Percentiles rank a stretch among this genome's conserved stretches.
phyloP scores from a whole-genome alignment of 2,113 vertebrate species.

The Sula dactylatra region DNA sequence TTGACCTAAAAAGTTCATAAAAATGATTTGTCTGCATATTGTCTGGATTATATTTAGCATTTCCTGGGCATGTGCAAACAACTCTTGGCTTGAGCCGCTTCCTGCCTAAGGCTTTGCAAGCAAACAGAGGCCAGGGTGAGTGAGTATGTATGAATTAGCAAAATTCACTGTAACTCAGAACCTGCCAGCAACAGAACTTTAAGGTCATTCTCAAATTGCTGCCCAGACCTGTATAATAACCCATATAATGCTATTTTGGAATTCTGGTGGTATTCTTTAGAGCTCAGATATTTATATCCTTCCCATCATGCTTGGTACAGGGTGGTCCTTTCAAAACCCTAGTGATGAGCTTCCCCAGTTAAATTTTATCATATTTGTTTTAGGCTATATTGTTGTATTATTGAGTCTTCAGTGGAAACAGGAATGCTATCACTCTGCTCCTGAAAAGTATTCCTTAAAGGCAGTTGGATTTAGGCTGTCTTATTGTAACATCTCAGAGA shows the following conservation, averaged over 20 bases:
- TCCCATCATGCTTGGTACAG: not conserved
- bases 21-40: not conserved
- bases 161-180: not conserved
- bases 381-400: not conserved
- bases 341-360: too few species aligned
- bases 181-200: not conserved
- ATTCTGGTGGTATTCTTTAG: not conserved
- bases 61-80: not conserved
- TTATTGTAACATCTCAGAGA: not conserved
- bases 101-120: conserved; percentile 6
- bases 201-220: not conserved
- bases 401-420: not conserved
- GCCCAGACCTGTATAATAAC: not conserved
- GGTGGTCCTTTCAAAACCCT: not conserved
- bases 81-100: not conserved
- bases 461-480: not conserved
- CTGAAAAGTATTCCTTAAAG: not conserved
- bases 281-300: not conserved
- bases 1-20: not conserved
- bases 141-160: not conserved
- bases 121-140: not conserved
- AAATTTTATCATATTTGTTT: not conserved
- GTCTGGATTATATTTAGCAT: conserved; percentile 12
- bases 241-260: not conserved
- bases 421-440: fast-evolving